phyloP scores from a whole-genome alignment of 2,797 vertebrate species.

The Coregonus sp. region DNA sequence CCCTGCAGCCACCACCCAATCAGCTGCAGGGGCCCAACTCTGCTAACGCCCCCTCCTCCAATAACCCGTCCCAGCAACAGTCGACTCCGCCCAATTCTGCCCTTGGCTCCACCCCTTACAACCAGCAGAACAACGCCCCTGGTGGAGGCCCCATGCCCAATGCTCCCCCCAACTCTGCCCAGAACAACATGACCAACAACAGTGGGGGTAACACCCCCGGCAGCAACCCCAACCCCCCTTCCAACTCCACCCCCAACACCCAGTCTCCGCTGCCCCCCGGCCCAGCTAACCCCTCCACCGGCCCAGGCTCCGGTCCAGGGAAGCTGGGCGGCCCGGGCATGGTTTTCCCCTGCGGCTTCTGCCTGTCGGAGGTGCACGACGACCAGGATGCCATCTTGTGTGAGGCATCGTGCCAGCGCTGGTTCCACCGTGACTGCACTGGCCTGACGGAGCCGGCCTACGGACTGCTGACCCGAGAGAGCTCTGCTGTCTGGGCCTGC shows the following conservation, averaged over 20 bases:
- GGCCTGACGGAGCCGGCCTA: conserved; percentile 96
- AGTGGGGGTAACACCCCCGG: conserved; percentile 81
- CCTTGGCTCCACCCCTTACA: conserved; percentile 78
- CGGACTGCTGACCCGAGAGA: conserved; percentile 92
- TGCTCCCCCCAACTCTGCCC: conserved; percentile 76
- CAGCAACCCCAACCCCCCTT: conserved; percentile 85
- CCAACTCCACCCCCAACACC: conserved; percentile 80
- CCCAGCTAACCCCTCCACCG: conserved; percentile 67
- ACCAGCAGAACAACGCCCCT: conserved; percentile 85
- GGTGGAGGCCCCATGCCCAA: conserved; percentile 79
- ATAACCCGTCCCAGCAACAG: conserved; percentile 76
- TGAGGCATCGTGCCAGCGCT: conserved; percentile 96
- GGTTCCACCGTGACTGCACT: conserved; percentile 97
- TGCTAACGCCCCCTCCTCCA: conserved; percentile 70
- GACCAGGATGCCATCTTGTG: conserved; percentile 97
- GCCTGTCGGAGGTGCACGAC: conserved; percentile 91
- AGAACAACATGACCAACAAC: conserved; percentile 78
- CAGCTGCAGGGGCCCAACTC: conserved; percentile 76
- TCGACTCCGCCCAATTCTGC: conserved; percentile 86
- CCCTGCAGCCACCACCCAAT: conserved; percentile 72
- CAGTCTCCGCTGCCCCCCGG: conserved; percentile 78
- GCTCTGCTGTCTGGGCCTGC: conserved; percentile 94
- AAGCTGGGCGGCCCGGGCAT: conserved; percentile 77
- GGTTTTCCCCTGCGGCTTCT: conserved; percentile 89
- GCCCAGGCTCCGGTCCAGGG: conserved; percentile 74